Evolutionary conservation across 2,113 vertebrate species (phyloP).

Genomic region (Oreochromis aureus): DNA sequence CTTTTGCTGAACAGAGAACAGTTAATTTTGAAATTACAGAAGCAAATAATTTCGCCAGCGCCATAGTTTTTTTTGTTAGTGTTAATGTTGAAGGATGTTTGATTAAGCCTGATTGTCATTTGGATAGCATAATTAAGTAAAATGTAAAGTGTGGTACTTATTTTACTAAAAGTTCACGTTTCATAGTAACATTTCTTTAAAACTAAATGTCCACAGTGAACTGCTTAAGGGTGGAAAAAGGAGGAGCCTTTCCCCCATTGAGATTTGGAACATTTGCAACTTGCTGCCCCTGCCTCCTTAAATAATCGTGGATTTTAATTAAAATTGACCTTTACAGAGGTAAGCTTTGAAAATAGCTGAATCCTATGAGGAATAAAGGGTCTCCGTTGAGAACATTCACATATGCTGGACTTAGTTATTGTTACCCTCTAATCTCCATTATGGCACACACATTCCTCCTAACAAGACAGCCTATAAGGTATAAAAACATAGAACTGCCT

Average conservation of each 20-base stretch:
- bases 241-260: neutral
- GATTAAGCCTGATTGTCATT: neutral
- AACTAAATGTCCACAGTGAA: neutral
- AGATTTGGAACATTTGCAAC: conserved; percentile 25
- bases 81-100: neutral
- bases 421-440: conserved; percentile 25
- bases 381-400: conserved; percentile 6
- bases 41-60: neutral
- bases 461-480: neutral
- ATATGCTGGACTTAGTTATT: conserved; percentile 22
- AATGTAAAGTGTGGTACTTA: neutral
- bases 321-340: conserved; percentile 48
- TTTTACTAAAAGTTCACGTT: neutral
- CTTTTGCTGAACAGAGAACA: neutral
- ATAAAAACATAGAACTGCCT: neutral
- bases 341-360: conserved; percentile 29
- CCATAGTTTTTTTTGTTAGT: neutral
- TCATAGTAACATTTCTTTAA: neutral
- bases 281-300: neutral
- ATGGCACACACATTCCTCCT: neutral
- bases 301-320: conserved; percentile 48
- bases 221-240: neutral
- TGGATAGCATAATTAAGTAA: fast-evolving
- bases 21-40: neutral
- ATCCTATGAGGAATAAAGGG: conserved; percentile 5